Evolutionary conservation across 2,888 invertebrate genomes (phyloP), one percentile per base, ranked within the genome.

Genomic region (Neuroscelio doddi): DNA sequence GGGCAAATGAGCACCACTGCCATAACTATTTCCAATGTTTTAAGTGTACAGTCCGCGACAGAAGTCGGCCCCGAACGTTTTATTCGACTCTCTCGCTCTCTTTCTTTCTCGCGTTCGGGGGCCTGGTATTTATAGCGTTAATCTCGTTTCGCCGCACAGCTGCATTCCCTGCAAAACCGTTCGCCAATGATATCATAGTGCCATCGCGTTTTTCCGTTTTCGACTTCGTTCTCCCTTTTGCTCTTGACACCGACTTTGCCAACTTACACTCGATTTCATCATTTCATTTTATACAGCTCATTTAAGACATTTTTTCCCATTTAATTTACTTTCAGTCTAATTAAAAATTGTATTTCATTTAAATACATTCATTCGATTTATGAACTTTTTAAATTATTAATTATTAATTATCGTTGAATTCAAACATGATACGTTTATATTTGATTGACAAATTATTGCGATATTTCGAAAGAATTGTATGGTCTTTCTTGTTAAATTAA

Each of bases 21-120:
- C 78, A 80, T 78, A 81, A 81, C 81, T 82, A 81, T 82, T 81
- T 80, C 78, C 80, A 79, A 80, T 82, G 81, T 80, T 80, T 81
- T 80, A 77, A 78, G 75, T 62, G 80, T 81, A 81, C 80, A 81
- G 76, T 81, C 81, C 30, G 21, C 8, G 64, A 49, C 47, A 75
- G 80, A 69, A 81, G 65, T 74, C 64, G 46, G 26, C 34, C 17
- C 34, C 36, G 29, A 7, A 30, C 51, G 41, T 36, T 51, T 41
- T 14, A 12, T 34, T 14, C 10, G 41, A 51, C 30, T 51, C 16
- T 50, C 10, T 55, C 50, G 52, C 27, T 51, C 47, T 61, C 68
- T 55, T 53, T 52, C 58, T 47, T 68, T 61, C 59, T 55, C 65
- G 64, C 70, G 64, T 68, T 59, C 55, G 63, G 64, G 57, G 42